These are phyloP conservation scores for Drosophila serrata DNA, from an alignment of 1,140 invertebrate genomes.

Conservation along the genomic window DNA sequence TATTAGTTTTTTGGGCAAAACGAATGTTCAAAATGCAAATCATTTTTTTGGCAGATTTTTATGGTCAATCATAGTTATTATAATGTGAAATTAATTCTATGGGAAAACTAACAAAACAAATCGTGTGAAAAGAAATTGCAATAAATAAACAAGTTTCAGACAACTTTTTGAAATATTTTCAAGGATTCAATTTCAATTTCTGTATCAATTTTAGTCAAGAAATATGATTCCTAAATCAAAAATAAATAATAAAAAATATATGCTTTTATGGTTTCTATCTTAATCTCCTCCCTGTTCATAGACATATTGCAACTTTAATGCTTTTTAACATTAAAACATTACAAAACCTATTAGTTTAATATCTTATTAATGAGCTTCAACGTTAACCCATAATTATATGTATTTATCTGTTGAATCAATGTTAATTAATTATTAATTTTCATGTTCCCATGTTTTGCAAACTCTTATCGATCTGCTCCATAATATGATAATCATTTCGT, in stretches of 20 bases:
- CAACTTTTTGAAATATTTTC: not conserved
- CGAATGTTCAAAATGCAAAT: constrained; percentile 63
- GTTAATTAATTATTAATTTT: constrained; percentile 40
- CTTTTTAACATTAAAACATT: not conserved
- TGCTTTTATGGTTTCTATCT: too few relatives aligned
- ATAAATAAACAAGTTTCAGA: not conserved
- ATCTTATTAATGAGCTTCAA: not conserved
- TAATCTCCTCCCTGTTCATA: not conserved
- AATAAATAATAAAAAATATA: not conserved
- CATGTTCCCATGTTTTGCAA: constrained; percentile 13
- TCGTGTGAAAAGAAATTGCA: not conserved
- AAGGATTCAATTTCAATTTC: too few relatives aligned
- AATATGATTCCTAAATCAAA: not conserved
- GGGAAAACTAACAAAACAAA: constrained; percentile 9
- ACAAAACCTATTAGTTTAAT: not conserved
- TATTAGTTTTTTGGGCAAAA: constrained; percentile 22
- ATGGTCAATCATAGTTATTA: constrained; percentile 29
- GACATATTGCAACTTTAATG: not conserved
- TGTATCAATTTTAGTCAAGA: rapidly evolving
- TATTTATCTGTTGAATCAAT: constrained; percentile 6
- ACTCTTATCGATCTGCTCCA: constrained; percentile 21
- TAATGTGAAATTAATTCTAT: constrained; percentile 34
- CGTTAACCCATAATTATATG: not conserved
- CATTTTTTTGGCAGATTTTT: constrained; percentile 15
- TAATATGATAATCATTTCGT: constrained; percentile 39